phyloP scores from a whole-genome alignment of 2,888 invertebrate species.

The Hypsopygia costalis region DNA sequence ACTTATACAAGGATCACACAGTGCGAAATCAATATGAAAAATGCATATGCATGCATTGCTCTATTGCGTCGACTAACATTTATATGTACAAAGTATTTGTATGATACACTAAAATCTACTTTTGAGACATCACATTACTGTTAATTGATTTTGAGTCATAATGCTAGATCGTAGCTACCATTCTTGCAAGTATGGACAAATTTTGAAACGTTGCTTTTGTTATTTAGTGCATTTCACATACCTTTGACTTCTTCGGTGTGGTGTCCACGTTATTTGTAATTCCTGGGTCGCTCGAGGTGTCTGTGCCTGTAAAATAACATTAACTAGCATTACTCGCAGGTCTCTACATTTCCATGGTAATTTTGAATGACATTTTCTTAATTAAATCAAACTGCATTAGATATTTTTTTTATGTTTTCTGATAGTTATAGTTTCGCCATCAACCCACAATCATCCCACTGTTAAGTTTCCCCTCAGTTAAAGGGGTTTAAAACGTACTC shows the following conservation, averaged over 20 bases:
- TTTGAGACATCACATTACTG: constrained; percentile 25
- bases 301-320: constrained; percentile 57
- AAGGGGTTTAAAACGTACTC: too few relatives aligned
- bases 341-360: too few relatives aligned
- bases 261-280: constrained; percentile 70
- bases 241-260: constrained; percentile 72
- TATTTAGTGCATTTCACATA: constrained; percentile 28
- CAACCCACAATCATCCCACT: too few relatives aligned
- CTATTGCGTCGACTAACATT: constrained; percentile 53
- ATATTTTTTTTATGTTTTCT: too few relatives aligned
- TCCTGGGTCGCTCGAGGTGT: constrained; percentile 70
- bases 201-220: constrained; percentile 15
- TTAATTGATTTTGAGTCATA: constrained; percentile 19
- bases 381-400: too few relatives aligned
- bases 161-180: constrained; percentile 43
- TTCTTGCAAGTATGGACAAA: constrained; percentile 37
- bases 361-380: too few relatives aligned
- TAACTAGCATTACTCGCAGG: too few relatives aligned
- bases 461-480: too few relatives aligned
- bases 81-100: constrained; percentile 56
- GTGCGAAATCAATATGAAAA: constrained; percentile 43
- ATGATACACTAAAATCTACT: constrained; percentile 49
- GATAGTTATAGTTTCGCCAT: too few relatives aligned
- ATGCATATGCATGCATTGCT: constrained; percentile 47
- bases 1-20: constrained; percentile 31